Evolutionary conservation across 2,113 vertebrate genomes (phyloP), one percentile per base, ranked within the genome.

Genomic region (Pseudorasbora parva): DNA sequence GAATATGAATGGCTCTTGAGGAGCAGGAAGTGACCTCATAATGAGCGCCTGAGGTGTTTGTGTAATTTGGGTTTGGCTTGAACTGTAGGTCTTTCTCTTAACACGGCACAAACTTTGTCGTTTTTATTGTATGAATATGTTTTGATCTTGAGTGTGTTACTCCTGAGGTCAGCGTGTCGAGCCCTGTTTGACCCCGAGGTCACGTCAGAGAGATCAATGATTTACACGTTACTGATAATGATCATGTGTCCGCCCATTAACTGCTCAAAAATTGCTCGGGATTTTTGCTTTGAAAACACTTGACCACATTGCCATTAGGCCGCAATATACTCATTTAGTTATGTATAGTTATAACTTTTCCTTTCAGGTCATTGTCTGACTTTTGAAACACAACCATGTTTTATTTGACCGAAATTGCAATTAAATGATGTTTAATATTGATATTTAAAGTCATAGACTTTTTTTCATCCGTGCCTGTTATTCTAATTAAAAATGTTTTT

Each of bases 1-100:
- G 83, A 91, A 87, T 85, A 87, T 84, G 75, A 91, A 89, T 84
- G 75, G 72, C 27, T 12, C 15, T 62, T 43, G 8, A 23, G 27
- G 49, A 68, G 45, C 78, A 80, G 78, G 78, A 80, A 80, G 78
- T 80, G 78, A 80, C 78, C 60, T 80, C 78, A 68, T 68, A 41
- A 72, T 76, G 73, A 80, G 60, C 60, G 9, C 57, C 60, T 0
- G 43, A 11, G 60, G 78, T 17, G 4, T 37, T 80, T 37, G 43
- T 78, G n/a, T 78, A 78, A 62, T 78, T 62, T n/a, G 57, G 14
- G 56, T 45, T 5, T n/a, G 57, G 14, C 76, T 45, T 5, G 15
- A 78, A 59, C 57, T 25, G 57, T n/a, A 45, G n/a, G 37, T 45
- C 37, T 43, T n/a, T 72, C 11, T 60, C 8, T 78, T n/a, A 2